A percentile compares a stretch with the other conserved stretches of the same genome.
phyloP scores from a whole-genome alignment of 2,113 vertebrate species.

The Spheniscus mendiculus region DNA sequence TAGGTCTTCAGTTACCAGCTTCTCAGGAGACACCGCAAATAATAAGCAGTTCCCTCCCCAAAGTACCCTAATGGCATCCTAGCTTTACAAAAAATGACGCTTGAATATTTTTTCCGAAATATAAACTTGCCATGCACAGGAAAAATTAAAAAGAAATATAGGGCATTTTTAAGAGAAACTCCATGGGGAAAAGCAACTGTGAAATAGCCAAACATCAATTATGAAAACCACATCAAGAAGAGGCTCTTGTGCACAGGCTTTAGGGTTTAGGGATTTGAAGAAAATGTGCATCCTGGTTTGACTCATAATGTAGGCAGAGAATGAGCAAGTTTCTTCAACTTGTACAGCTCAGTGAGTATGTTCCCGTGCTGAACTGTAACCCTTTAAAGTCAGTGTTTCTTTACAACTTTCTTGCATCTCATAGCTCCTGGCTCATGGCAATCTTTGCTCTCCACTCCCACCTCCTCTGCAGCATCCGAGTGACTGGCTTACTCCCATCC shows the following conservation, averaged over 20 bases:
- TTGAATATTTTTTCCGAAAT: constrained; percentile 16
- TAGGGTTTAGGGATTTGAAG: constrained; percentile 31
- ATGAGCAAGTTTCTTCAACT: constrained; percentile 10
- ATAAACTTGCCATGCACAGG: background rate
- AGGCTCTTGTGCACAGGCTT: background rate
- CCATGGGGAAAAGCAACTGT: constrained; percentile 8
- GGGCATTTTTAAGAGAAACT: constrained; percentile 47
- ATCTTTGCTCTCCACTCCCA: background rate
- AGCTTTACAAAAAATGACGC: background rate
- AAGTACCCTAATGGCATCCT: background rate
- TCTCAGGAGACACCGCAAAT: constrained; percentile 2
- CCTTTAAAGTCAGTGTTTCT: background rate
- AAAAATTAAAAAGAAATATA: constrained; percentile 51
- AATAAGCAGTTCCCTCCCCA: background rate
- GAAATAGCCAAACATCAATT: constrained; percentile 50
- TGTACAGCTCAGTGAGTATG: background rate
- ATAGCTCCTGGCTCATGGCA: background rate
- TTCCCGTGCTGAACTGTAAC: background rate
- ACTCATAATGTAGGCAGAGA: constrained; percentile 38
- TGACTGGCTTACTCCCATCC: background rate
- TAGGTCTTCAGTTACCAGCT: background rate
- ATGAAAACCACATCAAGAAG: constrained; percentile 43
- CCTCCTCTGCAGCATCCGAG: background rate
- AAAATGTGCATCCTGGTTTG: constrained; percentile 27
- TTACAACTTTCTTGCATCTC: background rate